Percentiles rank a stretch among this genome's conserved stretches.
Evolutionary conservation across 2,888 invertebrate genomes (phyloP).

Genomic region (Ectropis crepuscularia): DNA sequence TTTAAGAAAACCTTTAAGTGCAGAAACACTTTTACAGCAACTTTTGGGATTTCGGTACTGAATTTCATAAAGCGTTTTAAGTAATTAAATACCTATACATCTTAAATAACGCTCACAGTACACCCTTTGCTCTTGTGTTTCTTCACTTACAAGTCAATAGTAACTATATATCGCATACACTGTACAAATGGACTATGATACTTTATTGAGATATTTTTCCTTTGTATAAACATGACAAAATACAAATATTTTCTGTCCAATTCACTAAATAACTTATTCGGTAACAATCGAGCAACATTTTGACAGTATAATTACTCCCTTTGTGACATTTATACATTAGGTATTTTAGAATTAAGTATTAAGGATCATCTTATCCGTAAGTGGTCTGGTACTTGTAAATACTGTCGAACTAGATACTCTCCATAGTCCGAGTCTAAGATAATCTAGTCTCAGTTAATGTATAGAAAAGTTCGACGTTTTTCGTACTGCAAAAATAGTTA

Average conservation of each 20-base stretch:
- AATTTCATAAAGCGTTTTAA: too few relatives aligned
- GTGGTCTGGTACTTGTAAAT: slow-evolving; percentile 67
- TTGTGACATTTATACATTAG: slow-evolving; percentile 73
- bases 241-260: slow-evolving; percentile 78
- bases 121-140: too few relatives aligned
- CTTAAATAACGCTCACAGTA: too few relatives aligned
- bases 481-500: slow-evolving; percentile 72
- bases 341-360: slow-evolving; percentile 49
- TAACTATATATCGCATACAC: slow-evolving; percentile 77
- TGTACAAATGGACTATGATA: slow-evolving; percentile 83
- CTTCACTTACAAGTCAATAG: slow-evolving; percentile 67
- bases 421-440: slow-evolving; percentile 16
- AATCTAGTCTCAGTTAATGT: slow-evolving; percentile 35
- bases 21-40: too few relatives aligned
- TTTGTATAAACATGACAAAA: slow-evolving; percentile 84
- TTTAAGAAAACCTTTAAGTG: slow-evolving; percentile 59
- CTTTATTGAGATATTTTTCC: slow-evolving; percentile 79
- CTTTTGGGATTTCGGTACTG: too few relatives aligned
- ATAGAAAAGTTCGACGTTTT: slow-evolving; percentile 53
- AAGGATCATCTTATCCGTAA: slow-evolving; percentile 64
- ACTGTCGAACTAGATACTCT: slow-evolving; percentile 43
- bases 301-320: slow-evolving; percentile 75
- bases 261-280: slow-evolving; percentile 76
- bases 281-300: slow-evolving; percentile 81
- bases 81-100: too few relatives aligned